Conservation (phyloP, 2,797 vertebrate genomes). For the Astyanax mexicanus region DNA sequence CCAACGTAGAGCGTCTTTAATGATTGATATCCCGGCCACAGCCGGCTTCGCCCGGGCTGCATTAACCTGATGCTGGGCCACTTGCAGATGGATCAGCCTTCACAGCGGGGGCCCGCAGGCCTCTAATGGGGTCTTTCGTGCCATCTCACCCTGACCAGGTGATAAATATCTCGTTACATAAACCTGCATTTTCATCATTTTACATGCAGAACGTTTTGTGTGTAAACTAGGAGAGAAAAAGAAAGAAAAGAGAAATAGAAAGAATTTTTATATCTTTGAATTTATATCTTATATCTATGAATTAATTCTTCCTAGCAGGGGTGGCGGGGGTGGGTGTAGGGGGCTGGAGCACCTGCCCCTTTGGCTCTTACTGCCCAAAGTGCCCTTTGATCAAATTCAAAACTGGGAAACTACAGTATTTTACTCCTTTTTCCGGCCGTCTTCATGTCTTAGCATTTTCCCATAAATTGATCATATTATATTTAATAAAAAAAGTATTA, state of each 20-base stretch:
- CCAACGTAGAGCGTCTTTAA: slow-evolving; percentile 71
- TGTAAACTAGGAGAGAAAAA: slow-evolving; percentile 57
- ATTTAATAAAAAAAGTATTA: too few relatives aligned
- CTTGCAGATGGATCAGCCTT: slow-evolving; percentile 21
- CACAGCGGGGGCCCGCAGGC: slow-evolving; percentile 43
- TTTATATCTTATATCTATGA: slow-evolving; percentile 16
- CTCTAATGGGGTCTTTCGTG: slow-evolving; percentile 66
- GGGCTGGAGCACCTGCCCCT: too few relatives aligned
- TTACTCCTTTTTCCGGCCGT: too few relatives aligned
- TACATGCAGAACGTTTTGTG: slow-evolving; percentile 45
- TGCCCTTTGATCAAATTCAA: too few relatives aligned
- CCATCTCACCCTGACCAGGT: slow-evolving; percentile 24
- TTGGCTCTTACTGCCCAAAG: too few relatives aligned
- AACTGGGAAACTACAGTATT: too few relatives aligned
- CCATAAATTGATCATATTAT: too few relatives aligned
- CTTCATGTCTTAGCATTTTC: too few relatives aligned
- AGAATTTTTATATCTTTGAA: not conserved
- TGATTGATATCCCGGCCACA: slow-evolving; percentile 73
- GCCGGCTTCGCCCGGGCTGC: slow-evolving; percentile 62
- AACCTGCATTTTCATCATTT: slow-evolving; percentile 40
- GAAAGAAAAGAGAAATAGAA: not conserved
- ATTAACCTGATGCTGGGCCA: slow-evolving; percentile 74
- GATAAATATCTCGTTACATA: slow-evolving; percentile 41
- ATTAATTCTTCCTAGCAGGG: not conserved
- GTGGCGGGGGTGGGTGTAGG: too few relatives aligned